These are phyloP conservation scores for Rhagoletis zephyria DNA, from an alignment of 1,140 invertebrate genomes.

Conservation along the genomic window DNA sequence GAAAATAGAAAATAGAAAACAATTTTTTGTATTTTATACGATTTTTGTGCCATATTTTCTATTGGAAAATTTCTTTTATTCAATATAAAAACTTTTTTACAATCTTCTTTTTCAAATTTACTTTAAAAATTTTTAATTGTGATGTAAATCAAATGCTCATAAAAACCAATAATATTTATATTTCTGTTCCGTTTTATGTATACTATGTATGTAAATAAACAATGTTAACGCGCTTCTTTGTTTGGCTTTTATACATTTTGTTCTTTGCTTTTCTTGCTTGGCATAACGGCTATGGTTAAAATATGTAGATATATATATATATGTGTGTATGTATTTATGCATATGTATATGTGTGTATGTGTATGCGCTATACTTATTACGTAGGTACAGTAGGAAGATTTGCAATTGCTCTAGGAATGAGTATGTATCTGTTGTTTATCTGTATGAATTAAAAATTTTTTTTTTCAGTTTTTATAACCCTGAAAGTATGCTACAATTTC, in stretches of 20 bases:
- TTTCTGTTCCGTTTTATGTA: too few relatives aligned
- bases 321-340: not conserved
- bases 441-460: not conserved
- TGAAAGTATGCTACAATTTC: not conserved
- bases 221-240: not conserved
- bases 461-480: not conserved
- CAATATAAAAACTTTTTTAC: conserved; percentile 1
- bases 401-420: conserved; percentile 48
- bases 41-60: not conserved
- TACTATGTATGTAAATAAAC: not conserved
- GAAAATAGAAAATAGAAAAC: not conserved
- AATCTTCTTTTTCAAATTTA: not conserved
- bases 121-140: not conserved
- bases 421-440: conserved; percentile 31
- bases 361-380: conserved; percentile 41
- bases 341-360: not conserved
- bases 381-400: conserved; percentile 46
- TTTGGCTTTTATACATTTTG: conserved; percentile 13
- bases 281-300: conserved; percentile 14
- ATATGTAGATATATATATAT: not conserved
- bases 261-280: not conserved
- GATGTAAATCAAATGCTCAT: too few relatives aligned
- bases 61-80: not conserved
- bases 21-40: not conserved
- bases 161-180: too few relatives aligned